These are phyloP conservation scores for Phocides pigmalion DNA, from an alignment of 1,140 invertebrate species.

Conservation along the genomic window DNA sequence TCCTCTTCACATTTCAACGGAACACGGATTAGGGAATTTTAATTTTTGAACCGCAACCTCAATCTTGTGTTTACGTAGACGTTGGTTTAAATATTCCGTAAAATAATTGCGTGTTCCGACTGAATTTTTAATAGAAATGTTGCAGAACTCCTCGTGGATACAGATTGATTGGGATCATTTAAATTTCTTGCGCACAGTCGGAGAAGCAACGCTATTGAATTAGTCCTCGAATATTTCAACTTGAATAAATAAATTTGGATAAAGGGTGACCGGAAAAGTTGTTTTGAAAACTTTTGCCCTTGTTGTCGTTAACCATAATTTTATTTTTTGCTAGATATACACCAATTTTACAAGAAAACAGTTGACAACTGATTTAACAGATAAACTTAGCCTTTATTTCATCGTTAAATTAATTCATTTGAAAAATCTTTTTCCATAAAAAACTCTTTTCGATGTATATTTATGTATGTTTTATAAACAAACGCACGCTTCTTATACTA, in stretches of 20 bases:
- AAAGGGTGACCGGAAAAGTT: conserved; percentile 51
- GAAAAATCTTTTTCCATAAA: too few species aligned
- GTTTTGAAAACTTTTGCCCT: conserved; percentile 46
- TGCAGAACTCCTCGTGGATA: conserved; percentile 54
- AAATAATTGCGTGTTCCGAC: conserved; percentile 67
- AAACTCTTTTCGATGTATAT: too few species aligned
- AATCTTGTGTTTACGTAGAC: conserved; percentile 65
- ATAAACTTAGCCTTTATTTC: too few species aligned
- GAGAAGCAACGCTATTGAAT: conserved; percentile 63
- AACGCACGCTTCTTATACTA: too few species aligned
- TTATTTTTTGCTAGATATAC: conserved; percentile 16
- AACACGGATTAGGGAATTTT: conserved; percentile 73
- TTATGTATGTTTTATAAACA: too few species aligned
- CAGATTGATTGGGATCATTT: conserved; percentile 75
- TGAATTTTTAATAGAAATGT: conserved; percentile 76
- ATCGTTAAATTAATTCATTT: too few species aligned
- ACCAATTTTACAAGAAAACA: conserved; percentile 9
- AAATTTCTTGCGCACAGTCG: conserved; percentile 70
- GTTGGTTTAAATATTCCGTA: conserved; percentile 72
- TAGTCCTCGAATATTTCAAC: conserved; percentile 68
- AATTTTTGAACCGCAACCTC: conserved; percentile 66
- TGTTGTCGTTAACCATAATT: conserved; percentile 38
- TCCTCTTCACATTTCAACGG: conserved; percentile 63
- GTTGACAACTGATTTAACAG: too few species aligned
- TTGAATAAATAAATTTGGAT: conserved; percentile 62